phyloP scores from a whole-genome alignment of 1,140 invertebrate genomes.

The Drosophila pseudoobscura region DNA sequence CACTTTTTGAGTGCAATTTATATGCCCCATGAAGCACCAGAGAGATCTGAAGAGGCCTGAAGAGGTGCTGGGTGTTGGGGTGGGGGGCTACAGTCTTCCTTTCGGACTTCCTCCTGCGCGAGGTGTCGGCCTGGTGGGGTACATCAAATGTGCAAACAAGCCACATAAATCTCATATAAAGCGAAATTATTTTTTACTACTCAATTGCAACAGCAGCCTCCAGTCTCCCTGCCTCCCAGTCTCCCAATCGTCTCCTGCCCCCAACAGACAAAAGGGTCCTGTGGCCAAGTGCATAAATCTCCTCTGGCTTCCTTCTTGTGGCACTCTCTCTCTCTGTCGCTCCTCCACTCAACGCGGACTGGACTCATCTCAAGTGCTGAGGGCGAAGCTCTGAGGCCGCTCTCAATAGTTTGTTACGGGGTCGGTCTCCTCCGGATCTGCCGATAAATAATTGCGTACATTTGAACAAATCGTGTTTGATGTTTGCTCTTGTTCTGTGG shows the following conservation, averaged over 20 bases:
- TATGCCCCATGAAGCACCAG: slow-evolving; percentile 34
- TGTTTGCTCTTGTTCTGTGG: slow-evolving; percentile 70
- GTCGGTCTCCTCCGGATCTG: slow-evolving; percentile 31
- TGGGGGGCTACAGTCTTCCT: slow-evolving; percentile 5
- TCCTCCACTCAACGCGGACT: slow-evolving; percentile 5
- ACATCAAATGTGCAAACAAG: slow-evolving; percentile 82
- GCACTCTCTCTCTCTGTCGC: slow-evolving; percentile 12
- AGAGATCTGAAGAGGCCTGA: background rate
- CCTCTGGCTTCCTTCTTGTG: slow-evolving; percentile 1
- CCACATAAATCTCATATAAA: slow-evolving; percentile 80
- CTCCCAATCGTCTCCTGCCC: slow-evolving; percentile 45
- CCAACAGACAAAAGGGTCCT: slow-evolving; percentile 48
- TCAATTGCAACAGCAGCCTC: slow-evolving; percentile 67
- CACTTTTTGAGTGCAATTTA: slow-evolving; percentile 56
- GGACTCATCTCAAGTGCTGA: slow-evolving; percentile 23
- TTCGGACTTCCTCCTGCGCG: slow-evolving; percentile 6
- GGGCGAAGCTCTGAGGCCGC: background rate
- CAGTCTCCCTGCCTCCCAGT: slow-evolving; percentile 32
- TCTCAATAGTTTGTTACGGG: slow-evolving; percentile 55
- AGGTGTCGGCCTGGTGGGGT: slow-evolving; percentile 62
- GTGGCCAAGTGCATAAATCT: slow-evolving; percentile 58
- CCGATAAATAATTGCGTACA: slow-evolving; percentile 82
- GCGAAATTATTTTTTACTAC: slow-evolving; percentile 81
- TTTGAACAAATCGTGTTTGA: slow-evolving; percentile 82
- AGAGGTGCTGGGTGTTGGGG: too few relatives aligned